A percentile compares a stretch with the other conserved stretches of the same genome.
phyloP scores from a whole-genome alignment of 2,888 invertebrate species.

The Lasius fuliginosus region DNA sequence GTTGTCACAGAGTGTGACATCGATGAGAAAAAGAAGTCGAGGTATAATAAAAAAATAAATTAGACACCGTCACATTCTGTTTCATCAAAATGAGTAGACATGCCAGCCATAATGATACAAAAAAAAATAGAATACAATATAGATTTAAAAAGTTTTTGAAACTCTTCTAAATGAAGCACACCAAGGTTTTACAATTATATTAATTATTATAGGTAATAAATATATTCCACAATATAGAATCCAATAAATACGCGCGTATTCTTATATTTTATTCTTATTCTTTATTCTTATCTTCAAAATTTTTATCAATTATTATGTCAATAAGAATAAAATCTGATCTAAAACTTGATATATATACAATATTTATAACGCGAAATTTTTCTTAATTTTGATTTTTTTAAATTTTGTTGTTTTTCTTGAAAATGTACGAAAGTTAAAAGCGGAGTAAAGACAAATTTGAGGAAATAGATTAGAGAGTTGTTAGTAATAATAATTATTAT shows the following conservation, averaged over 20 bases:
- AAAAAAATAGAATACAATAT: not conserved
- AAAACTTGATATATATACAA: not conserved
- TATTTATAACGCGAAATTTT: not conserved
- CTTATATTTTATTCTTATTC: not conserved
- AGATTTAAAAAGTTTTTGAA: not conserved
- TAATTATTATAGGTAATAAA: not conserved
- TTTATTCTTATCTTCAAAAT: not conserved
- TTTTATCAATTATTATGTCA: not conserved
- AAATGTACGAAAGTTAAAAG: not conserved
- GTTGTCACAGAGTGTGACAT: conserved; percentile 14
- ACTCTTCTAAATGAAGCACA: not conserved
- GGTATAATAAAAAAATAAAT: not conserved
- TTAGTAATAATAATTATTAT: not conserved
- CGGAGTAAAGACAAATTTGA: not conserved
- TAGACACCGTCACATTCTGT: not conserved
- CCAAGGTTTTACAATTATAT: not conserved
- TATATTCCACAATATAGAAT: not conserved
- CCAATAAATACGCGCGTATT: not conserved
- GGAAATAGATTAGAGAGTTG: not conserved
- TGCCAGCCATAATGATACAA: not conserved
- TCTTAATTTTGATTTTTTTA: not conserved
- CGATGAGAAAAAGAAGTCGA: not conserved
- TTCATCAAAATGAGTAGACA: not conserved
- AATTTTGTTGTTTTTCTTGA: not conserved
- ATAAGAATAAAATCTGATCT: not conserved